Evolutionary conservation across 1,140 invertebrate genomes (phyloP), one percentile per base, ranked within the genome.

Genomic region (Lordiphosa stackelbergi): DNA sequence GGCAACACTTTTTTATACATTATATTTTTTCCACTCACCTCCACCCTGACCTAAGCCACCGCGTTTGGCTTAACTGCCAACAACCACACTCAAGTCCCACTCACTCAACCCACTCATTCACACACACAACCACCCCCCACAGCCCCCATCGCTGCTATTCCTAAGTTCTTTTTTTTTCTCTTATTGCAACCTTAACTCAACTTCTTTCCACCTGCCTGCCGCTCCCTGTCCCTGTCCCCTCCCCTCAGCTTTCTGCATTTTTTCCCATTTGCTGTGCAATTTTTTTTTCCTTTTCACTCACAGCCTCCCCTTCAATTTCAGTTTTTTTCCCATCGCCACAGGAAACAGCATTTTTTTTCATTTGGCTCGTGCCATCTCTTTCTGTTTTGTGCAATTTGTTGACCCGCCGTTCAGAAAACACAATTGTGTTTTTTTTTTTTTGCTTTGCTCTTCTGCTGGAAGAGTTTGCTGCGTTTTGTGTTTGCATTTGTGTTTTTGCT

Each of bases 31-130:
- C 13, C 43, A 13, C 22, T 47, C 19, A 16, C 16, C 75, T 71
- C 71, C 63, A 68, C 68, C 75, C 75, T 79, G 75, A 79, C 75
- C 75, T 79, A 79, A 79, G 75, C 75, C 75, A 79, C 75, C 75
- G 63, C 66, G 66, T 48, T 45, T 81, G 66, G 75, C 74, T 79
- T 74, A 74, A 74, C 74, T 74, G 75, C 75, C 66, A 81, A 55
- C 71, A 79, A 58, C 56, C 66, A 79, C 56, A 53, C 49, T 35
- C 52, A 19, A 38, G 22, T 19, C 19, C 22, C 22, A 24, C 5
- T 24, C 22, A 42, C 55, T 2, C 60, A 36, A 24, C 7, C 55
- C 58, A 38, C 68, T 31, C 52, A 59, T 13, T 49, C 34, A 28
- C 38, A 48, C 59, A 36, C 46, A 47, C 24, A 35, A 3, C 60